phyloP scores from a whole-genome alignment of 2,113 vertebrate genomes.

The Brachyistius frenatus region DNA sequence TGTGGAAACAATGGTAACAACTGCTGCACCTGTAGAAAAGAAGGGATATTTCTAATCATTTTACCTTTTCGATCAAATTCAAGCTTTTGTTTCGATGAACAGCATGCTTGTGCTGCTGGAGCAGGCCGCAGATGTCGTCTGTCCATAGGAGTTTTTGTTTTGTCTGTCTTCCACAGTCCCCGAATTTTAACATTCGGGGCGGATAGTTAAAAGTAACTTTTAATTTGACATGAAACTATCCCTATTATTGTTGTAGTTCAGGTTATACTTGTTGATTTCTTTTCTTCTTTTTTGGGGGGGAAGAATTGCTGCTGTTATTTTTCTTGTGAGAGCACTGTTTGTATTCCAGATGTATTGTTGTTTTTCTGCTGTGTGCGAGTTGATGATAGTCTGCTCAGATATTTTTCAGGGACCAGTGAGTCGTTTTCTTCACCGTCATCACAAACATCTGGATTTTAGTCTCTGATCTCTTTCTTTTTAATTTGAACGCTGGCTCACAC shows the following conservation, averaged over 20 bases:
- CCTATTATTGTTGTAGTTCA: conserved; percentile 53
- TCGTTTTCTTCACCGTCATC: conserved; percentile 9
- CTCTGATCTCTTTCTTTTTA: conserved; percentile 17
- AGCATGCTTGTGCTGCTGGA: conserved; percentile 80
- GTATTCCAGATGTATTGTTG: conserved; percentile 47
- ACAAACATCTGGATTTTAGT: conserved; percentile 47
- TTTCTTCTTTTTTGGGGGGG: conserved; percentile 18
- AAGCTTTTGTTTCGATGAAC: conserved; percentile 79
- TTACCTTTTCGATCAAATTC: conserved; percentile 77
- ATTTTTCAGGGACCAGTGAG: conserved; percentile 60
- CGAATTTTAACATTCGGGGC: too few species aligned
- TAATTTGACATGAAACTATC: conserved; percentile 32
- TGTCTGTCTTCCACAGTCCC: conserved; percentile 67
- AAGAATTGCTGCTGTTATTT: conserved; percentile 72
- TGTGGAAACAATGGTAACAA: conserved; percentile 16
- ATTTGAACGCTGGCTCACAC: conserved; percentile 42
- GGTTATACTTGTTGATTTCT: conserved; percentile 38
- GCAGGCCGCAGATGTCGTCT: conserved; percentile 65
- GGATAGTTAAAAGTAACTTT: conserved; percentile 28
- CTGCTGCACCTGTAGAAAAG: conserved; percentile 28
- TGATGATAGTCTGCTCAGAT: conserved; percentile 29
- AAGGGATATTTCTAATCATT: conserved; percentile 45
- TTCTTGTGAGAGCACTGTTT: conserved; percentile 69
- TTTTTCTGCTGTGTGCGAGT: conserved; percentile 46
- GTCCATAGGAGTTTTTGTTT: conserved; percentile 31